These are phyloP conservation scores for Nycticryphes semicollaris DNA, from an alignment of 2,113 vertebrate genomes.

Conservation along the genomic window DNA sequence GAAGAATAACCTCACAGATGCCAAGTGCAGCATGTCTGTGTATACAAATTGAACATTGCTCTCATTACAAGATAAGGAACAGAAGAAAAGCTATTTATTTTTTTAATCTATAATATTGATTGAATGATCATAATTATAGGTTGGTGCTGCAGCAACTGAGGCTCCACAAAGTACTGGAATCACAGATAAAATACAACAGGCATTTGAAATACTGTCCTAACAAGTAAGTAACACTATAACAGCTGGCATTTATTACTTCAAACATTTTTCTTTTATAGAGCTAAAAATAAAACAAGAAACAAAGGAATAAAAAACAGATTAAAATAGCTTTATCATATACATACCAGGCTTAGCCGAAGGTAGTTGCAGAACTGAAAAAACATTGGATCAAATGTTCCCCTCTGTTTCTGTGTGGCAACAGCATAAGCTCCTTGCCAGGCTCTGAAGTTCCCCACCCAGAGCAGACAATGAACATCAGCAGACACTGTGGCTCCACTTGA, in stretches of 20 bases:
- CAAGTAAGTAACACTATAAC: neutral
- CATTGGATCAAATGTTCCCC: neutral
- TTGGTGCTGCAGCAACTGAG: neutral
- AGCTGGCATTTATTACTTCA: slow-evolving; percentile 11
- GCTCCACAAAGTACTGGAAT: neutral
- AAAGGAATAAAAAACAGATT: neutral
- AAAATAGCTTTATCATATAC: neutral
- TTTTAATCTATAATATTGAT: slow-evolving; percentile 26
- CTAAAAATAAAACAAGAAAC: slow-evolving; percentile 26
- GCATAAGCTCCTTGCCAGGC: neutral
- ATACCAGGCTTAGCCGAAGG: neutral
- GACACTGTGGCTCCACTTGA: neutral
- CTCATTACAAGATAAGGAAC: slow-evolving; percentile 4
- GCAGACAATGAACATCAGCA: neutral
- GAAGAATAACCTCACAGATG: neutral
- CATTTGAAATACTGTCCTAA: slow-evolving; percentile 13
- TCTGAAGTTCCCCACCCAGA: neutral
- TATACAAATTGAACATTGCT: neutral
- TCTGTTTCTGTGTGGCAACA: neutral
- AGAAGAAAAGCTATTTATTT: slow-evolving; percentile 4
- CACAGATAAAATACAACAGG: neutral
- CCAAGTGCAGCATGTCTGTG: neutral
- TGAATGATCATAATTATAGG: neutral
- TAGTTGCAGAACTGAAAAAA: slow-evolving; percentile 1
- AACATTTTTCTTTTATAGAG: neutral